These are phyloP conservation scores for Diplodus sargus DNA, from an alignment of 2,797 vertebrate genomes.

Conservation along the genomic window DNA sequence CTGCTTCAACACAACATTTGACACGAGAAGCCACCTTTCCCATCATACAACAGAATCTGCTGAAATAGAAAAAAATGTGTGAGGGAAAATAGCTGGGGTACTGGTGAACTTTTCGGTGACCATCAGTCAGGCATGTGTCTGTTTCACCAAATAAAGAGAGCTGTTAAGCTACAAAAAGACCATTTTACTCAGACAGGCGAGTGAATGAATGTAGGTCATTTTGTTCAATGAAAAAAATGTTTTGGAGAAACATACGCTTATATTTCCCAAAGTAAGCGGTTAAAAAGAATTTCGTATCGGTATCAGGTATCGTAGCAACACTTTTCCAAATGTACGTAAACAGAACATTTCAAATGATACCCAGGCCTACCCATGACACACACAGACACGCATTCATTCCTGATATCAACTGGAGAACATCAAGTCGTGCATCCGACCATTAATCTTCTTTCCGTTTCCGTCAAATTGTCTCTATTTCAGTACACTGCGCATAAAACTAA, in stretches of 20 bases:
- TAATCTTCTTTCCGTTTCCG: background rate
- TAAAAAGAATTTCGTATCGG: background rate
- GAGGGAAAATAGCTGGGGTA: background rate
- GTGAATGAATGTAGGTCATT: background rate
- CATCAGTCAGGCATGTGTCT: no score
- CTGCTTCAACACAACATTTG: constrained; percentile 33
- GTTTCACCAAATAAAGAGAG: background rate
- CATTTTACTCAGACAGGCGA: no score
- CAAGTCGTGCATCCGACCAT: background rate
- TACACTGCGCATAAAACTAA: background rate
- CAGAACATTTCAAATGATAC: background rate
- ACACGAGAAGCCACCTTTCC: constrained; percentile 24
- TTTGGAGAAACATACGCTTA: background rate
- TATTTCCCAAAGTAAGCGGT: background rate
- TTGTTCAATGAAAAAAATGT: background rate
- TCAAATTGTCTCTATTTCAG: background rate
- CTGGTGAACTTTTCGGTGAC: no score
- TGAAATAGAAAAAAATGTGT: background rate
- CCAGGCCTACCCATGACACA: background rate
- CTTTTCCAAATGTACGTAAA: background rate
- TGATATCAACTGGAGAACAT: background rate
- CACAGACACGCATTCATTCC: background rate
- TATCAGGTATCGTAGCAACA: background rate
- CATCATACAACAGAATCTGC: constrained; percentile 1
- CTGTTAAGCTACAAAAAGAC: background rate